A percentile compares a stretch with the other conserved stretches of the same genome.
These are phyloP conservation scores for Gulo gulo DNA, from an alignment of 2,113 vertebrate genomes.

Conservation along the genomic window DNA sequence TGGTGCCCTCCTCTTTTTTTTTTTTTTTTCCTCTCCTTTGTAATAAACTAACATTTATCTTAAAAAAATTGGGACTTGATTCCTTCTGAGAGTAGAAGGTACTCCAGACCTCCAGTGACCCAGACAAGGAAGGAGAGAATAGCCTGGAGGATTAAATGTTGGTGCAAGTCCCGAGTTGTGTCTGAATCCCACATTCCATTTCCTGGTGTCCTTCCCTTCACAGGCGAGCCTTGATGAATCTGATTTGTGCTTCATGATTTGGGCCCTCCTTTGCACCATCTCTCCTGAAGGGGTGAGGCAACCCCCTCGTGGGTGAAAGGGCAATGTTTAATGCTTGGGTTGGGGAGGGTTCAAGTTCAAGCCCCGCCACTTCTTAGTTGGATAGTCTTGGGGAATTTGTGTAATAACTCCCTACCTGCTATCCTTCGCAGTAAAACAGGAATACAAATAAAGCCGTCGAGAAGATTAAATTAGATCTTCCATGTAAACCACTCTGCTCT, in stretches of 20 bases:
- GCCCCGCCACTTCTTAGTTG: neutral
- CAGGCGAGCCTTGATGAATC: neutral
- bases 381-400: neutral
- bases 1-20: neutral
- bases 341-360: neutral
- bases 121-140: neutral
- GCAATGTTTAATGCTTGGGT: neutral
- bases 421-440: neutral
- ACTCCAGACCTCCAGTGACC: neutral
- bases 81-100: neutral
- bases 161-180: fast-evolving
- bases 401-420: neutral
- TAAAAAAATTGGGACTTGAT: neutral
- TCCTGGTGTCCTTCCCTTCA: neutral
- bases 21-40: neutral
- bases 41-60: constrained; percentile 9
- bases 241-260: neutral
- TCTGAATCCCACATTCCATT: neutral
- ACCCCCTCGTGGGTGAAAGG: neutral
- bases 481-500: neutral
- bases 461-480: neutral
- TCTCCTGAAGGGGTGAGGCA: neutral
- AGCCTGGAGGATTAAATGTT: neutral
- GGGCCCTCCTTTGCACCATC: too few species aligned
- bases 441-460: neutral